phyloP scores from a whole-genome alignment of 2,797 vertebrate genomes.

The Clarias laeviceps region DNA sequence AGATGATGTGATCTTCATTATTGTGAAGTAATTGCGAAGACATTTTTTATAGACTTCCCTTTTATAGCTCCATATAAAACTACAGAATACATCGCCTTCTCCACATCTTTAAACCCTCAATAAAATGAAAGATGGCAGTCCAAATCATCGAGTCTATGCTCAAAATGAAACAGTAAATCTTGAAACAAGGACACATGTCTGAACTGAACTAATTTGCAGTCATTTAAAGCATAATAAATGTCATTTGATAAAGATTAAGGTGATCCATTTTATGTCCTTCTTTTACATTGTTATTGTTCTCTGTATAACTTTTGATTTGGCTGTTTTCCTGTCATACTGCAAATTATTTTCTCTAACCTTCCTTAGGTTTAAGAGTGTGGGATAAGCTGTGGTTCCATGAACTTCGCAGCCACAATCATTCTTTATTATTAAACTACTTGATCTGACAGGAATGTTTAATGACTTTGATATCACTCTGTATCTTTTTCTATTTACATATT shows the following conservation, averaged over 20 bases:
- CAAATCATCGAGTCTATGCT: not conserved
- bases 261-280: not conserved
- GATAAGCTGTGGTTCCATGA: not conserved
- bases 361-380: not conserved
- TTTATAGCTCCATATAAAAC: not conserved
- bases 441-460: not conserved
- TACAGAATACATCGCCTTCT: not conserved
- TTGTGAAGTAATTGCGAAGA: not conserved
- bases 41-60: not conserved
- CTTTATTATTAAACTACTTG: not conserved
- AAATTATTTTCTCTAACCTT: not conserved
- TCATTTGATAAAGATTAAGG: not conserved
- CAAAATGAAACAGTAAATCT: not conserved
- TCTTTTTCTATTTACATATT: not conserved
- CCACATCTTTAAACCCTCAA: not conserved
- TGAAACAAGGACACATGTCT: not conserved
- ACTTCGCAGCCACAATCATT: not conserved
- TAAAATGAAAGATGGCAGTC: not conserved
- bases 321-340: not conserved
- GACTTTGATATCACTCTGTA: not conserved
- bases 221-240: not conserved
- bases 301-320: too few relatives aligned
- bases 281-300: not conserved
- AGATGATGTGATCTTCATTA: slow-evolving; percentile 41
- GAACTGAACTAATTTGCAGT: not conserved